These are phyloP conservation scores for Saimiri boliviensis DNA, from an alignment of 2,113 vertebrate species.

Conservation along the genomic window DNA sequence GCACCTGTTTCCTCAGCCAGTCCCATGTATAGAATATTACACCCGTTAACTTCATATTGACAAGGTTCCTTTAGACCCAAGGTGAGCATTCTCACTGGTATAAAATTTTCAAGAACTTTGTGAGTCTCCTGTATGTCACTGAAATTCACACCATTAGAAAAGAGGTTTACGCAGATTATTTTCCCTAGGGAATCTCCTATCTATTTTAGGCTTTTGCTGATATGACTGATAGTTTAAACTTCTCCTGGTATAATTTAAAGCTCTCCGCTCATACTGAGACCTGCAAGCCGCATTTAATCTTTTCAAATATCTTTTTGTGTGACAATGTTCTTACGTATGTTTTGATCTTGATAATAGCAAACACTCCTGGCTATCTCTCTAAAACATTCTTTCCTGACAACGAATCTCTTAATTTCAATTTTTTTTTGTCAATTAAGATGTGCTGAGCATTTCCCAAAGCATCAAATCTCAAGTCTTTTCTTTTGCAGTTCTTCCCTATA, in stretches of 20 bases:
- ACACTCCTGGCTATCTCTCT: background rate
- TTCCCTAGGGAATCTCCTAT: background rate
- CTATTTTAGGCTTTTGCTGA: background rate
- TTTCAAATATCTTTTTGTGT: background rate
- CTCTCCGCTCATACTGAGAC: background rate
- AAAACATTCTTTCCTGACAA: background rate
- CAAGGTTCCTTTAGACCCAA: background rate
- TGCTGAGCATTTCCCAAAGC: background rate
- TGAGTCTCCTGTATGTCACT: background rate
- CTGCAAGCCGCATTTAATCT: background rate
- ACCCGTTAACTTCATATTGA: background rate
- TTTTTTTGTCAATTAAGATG: background rate
- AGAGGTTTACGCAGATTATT: background rate
- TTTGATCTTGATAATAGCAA: background rate
- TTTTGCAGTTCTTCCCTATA: background rate
- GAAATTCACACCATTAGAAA: background rate
- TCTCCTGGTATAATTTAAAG: no score
- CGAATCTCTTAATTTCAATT: background rate
- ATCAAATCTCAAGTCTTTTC: background rate
- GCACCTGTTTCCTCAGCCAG: background rate
- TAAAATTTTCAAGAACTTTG: background rate
- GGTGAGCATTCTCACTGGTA: background rate
- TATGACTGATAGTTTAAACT: background rate
- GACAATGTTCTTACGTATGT: background rate
- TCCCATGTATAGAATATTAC: background rate